A percentile compares a stretch with the other conserved stretches of the same genome.
These are phyloP conservation scores for Strigamia crassipes DNA, from an alignment of 2,888 invertebrate genomes.

Conservation along the genomic window DNA sequence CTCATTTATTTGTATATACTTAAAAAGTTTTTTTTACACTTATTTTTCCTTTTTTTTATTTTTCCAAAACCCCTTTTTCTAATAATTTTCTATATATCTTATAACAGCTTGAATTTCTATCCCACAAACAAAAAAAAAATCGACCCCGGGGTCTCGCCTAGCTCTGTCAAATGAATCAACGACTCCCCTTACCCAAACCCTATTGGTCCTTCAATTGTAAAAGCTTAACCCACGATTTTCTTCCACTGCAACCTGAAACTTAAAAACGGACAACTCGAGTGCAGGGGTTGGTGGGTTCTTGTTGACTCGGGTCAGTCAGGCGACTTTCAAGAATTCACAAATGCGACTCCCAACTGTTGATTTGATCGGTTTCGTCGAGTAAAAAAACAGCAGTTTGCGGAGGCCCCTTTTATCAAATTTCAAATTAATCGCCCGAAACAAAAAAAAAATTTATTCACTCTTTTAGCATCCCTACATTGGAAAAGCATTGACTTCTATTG, in stretches of 20 bases:
- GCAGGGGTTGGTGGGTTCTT: conserved; percentile 33
- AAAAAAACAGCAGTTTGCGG: background rate
- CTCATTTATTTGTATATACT: background rate
- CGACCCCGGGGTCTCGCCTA: conserved; percentile 35
- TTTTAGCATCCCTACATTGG: background rate
- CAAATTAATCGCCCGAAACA: background rate
- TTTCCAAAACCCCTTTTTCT: background rate
- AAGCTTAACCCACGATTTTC: conserved; percentile 4
- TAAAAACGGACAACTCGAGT: conserved; percentile 17
- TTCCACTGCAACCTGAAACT: conserved; percentile 22
- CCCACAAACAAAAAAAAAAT: conserved; percentile 28
- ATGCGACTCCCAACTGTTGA: conserved; percentile 40
- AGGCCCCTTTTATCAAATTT: background rate
- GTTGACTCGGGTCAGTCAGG: conserved; percentile 28
- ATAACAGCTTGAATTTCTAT: background rate
- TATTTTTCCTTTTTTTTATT: background rate
- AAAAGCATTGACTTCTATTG: background rate
- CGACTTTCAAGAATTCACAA: conserved; percentile 34
- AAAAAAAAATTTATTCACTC: background rate
- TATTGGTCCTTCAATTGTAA: conserved; percentile 40
- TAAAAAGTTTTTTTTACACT: background rate
- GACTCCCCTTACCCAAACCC: conserved; percentile 36
- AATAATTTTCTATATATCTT: conserved; percentile 7
- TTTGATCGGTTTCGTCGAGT: conserved; percentile 32
- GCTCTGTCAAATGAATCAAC: conserved; percentile 40